A percentile compares a stretch with the other conserved stretches of the same genome.
Evolutionary conservation across 2,113 vertebrate species (phyloP).

Genomic region (Salminus brasiliensis): DNA sequence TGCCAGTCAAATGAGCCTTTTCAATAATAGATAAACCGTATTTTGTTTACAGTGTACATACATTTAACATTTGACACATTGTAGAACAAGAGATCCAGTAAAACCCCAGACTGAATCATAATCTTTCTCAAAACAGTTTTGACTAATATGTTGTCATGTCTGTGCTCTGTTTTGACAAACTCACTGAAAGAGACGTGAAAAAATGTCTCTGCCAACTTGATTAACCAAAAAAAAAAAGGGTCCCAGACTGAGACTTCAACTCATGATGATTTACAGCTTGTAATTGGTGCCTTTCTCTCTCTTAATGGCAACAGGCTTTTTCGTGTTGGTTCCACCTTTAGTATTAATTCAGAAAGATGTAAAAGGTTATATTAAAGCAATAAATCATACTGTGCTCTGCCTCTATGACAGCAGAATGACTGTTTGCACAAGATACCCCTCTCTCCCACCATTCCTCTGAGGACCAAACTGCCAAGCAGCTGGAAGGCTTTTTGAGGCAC

Average conservation of each 20-base stretch:
- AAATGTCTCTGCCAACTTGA: background rate
- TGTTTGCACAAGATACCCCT: conserved; percentile 15
- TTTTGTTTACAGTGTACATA: too few relatives aligned
- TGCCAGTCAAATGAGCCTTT: too few relatives aligned
- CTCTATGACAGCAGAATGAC: conserved; percentile 16
- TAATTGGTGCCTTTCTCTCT: background rate
- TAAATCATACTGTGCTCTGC: conserved; percentile 27
- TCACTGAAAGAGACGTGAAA: background rate
- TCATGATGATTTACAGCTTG: background rate
- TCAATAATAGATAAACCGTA: too few relatives aligned
- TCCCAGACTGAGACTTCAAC: background rate
- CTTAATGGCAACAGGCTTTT: background rate
- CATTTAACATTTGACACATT: too few relatives aligned
- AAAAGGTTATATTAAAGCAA: conserved; percentile 21
- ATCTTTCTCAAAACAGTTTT: background rate
- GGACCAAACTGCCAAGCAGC: conserved; percentile 8
- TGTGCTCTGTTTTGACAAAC: background rate
- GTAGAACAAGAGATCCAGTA: background rate
- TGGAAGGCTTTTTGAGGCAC: background rate
- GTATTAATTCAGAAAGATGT: conserved; percentile 7
- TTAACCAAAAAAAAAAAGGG: background rate
- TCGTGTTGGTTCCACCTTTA: background rate
- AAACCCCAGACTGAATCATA: background rate
- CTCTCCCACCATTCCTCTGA: conserved; percentile 3
- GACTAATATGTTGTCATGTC: too few relatives aligned